Evolutionary conservation across 2,113 vertebrate species (phyloP).

Genomic region (Theristicus caerulescens): DNA sequence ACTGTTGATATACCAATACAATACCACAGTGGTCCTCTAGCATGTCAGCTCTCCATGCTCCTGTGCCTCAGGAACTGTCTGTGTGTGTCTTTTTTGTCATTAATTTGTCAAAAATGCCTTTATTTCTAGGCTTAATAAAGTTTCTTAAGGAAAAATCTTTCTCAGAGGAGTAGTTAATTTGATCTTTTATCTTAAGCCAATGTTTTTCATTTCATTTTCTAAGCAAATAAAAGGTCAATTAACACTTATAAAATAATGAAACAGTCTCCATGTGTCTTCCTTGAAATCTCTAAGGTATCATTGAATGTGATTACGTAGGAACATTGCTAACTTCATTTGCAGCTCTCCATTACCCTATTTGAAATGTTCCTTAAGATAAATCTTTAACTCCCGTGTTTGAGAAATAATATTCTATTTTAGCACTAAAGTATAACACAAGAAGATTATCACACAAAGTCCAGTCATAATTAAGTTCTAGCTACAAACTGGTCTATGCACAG

Average conservation of each 20-base stretch:
- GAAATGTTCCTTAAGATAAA: neutral
- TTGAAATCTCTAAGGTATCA: neutral
- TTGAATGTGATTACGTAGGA: neutral
- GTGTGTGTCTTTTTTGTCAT: neutral
- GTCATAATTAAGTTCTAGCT: neutral
- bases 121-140: neutral
- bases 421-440: neutral
- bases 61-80: neutral
- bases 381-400: neutral
- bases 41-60: neutral
- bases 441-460: neutral
- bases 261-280: neutral
- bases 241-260: constrained; percentile 5
- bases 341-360: neutral
- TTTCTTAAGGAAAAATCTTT: constrained; percentile 3
- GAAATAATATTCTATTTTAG: neutral
- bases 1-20: neutral
- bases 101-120: neutral
- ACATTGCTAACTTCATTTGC: neutral
- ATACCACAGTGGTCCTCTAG: neutral
- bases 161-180: neutral
- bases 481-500: neutral
- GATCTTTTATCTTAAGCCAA: neutral
- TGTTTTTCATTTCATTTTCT: neutral
- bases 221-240: constrained; percentile 6